Evolutionary conservation across 2,113 vertebrate genomes (phyloP), one percentile per base, ranked within the genome.

Genomic region (Nycticorax nycticorax): DNA sequence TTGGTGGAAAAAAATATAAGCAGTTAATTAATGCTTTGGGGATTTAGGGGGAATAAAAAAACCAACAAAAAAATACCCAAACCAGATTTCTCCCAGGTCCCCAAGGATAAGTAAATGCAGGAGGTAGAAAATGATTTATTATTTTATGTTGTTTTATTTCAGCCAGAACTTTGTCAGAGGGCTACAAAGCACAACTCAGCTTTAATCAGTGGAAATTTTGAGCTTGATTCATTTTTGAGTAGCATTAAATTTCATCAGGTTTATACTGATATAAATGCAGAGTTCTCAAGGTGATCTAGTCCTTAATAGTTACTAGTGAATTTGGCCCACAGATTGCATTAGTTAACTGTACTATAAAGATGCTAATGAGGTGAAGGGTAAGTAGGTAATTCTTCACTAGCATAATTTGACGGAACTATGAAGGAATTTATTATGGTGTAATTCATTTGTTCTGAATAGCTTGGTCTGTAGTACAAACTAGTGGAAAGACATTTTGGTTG

Each of bases 11-110:
- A 94, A 96, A 97, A 69, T 86, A 27, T 72, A 93, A 96, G 53
- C 68, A 95, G 63, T 90, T 97, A 97, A 97, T 97, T 97, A 97
- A 95, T 79, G 80, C 92, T 93, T 95, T 94, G 10, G 63, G 74
- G 82, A 96, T 56, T 93, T 90, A 56, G 56, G 18, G 41, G 21
- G 27, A 85, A 81, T 28, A 66, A 85, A 39, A 35, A 35, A 21
- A 47, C 43, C 43, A 91, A 50, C 14, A n/a, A 37, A 93, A 89
- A 55, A 60, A 66, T 53, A 6, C 6, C 13, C 26, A 78, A 85
- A 78, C 32, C 35, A 75, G 20, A 62, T 74, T 93, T 85, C 84
- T 95, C 62, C 76, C 7, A 73, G 11, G 21, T 93, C 92, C 48
- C 81, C 30, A 32, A 57, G 85, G 93, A 92, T 80, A 60, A 69